These are phyloP conservation scores for Eonycteris spelaea DNA, from an alignment of 2,113 vertebrate genomes.

Conservation along the genomic window DNA sequence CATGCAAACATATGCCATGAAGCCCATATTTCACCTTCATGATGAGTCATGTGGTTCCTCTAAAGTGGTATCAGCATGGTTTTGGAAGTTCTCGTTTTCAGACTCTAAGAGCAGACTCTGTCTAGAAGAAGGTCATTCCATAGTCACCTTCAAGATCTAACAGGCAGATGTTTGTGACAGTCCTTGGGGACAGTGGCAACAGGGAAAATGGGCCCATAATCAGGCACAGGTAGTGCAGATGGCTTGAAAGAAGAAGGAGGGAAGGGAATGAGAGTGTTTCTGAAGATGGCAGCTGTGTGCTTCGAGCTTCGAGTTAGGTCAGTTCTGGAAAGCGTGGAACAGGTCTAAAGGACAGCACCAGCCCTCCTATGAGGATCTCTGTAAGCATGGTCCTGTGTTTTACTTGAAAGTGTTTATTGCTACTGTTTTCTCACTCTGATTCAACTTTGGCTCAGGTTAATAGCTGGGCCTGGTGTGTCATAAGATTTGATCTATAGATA, in stretches of 20 bases:
- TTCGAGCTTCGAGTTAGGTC: not conserved
- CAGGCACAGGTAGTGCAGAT: not conserved
- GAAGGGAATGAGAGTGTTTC: not conserved
- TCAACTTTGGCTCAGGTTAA: not conserved
- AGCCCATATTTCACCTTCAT: not conserved
- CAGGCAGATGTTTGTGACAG: not conserved
- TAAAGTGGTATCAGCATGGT: not conserved
- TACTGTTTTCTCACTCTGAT: not conserved
- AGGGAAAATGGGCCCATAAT: not conserved
- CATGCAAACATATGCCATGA: not conserved
- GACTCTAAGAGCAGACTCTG: not conserved
- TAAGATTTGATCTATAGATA: not conserved
- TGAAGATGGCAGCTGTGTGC: not conserved
- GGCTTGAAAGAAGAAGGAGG: not conserved
- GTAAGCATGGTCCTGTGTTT: accelerated
- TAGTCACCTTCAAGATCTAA: not conserved
- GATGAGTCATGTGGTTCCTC: not conserved
- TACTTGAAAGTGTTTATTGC: not conserved
- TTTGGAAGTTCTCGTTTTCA: not conserved
- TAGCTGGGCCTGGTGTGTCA: not conserved
- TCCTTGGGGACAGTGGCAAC: not conserved
- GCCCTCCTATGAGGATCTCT: not conserved
- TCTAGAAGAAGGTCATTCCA: not conserved
- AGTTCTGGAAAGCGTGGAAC: not conserved
- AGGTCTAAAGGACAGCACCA: not conserved